These are phyloP conservation scores for Diadophis punctatus DNA, from an alignment of 2,113 vertebrate species.

Conservation along the genomic window DNA sequence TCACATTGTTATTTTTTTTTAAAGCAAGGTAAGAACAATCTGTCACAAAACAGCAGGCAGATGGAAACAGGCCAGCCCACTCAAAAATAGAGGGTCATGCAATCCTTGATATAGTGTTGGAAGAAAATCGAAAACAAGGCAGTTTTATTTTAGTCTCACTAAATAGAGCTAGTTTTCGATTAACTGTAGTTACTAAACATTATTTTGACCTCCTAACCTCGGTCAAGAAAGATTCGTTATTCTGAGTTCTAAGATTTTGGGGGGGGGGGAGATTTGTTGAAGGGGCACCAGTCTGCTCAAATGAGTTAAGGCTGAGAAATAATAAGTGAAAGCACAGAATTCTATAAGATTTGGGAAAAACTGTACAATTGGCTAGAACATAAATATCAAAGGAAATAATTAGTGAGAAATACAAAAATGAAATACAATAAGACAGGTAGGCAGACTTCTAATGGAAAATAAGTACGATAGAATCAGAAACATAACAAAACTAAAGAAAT, in stretches of 20 bases:
- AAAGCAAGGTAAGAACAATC: background rate
- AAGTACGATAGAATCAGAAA: no score
- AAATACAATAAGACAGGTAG: no score
- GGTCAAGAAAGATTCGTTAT: background rate
- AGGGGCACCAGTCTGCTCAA: background rate
- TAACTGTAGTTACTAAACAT: background rate
- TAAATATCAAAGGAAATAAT: no score
- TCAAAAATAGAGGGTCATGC: background rate
- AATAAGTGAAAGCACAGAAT: no score
- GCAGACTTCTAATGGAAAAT: no score
- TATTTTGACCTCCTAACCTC: background rate
- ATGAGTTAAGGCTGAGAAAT: background rate
- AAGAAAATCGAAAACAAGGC: background rate
- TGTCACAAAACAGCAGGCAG: background rate
- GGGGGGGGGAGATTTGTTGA: background rate
- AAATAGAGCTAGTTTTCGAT: background rate
- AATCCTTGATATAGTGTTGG: background rate
- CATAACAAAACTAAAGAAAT: no score
- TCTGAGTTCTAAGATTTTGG: background rate
- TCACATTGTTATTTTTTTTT: background rate
- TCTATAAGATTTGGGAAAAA: no score
- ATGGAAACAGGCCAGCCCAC: background rate
- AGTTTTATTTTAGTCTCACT: background rate
- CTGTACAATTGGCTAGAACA: no score
- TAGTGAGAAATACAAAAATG: no score